Percentiles rank a stretch among this genome's conserved stretches.
Conservation (phyloP, 2,888 invertebrate species). For the Caenorhabditis sp. region DNA sequence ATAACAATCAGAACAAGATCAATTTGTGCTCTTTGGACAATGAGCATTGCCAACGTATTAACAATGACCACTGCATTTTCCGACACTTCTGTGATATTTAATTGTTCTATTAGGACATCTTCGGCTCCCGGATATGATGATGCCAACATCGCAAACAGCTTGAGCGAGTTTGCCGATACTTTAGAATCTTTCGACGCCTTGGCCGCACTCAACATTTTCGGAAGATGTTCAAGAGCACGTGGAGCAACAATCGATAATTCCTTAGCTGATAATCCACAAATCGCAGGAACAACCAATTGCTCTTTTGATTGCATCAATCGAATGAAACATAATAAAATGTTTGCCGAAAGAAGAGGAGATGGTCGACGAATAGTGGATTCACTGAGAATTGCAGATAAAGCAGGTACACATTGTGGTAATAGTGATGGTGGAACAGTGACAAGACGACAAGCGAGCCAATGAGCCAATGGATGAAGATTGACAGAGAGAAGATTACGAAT, state of each 20-base stretch:
- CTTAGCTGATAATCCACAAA: constrained; percentile 29
- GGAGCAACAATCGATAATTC: constrained; percentile 50
- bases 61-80: constrained; percentile 54
- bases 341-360: constrained; percentile 55
- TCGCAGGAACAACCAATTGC: constrained; percentile 34
- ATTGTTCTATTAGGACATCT: constrained; percentile 42
- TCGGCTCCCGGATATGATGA: constrained; percentile 37
- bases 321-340: constrained; percentile 57
- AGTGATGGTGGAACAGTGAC: constrained; percentile 48
- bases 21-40: constrained; percentile 63
- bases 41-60: constrained; percentile 61
- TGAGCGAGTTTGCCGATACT: constrained; percentile 22
- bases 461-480: constrained; percentile 57
- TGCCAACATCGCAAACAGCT: constrained; percentile 40
- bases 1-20: constrained; percentile 46
- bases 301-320: constrained; percentile 57
- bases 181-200: constrained; percentile 15
- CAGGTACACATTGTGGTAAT: constrained; percentile 62
- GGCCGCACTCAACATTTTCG: constrained; percentile 25
- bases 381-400: constrained; percentile 57
- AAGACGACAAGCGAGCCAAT: constrained; percentile 63
- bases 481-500: constrained; percentile 59
- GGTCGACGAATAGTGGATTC: constrained; percentile 44
- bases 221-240: constrained; percentile 52
- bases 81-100: constrained; percentile 23